These are phyloP conservation scores for Thamnophis elegans DNA, from an alignment of 2,797 vertebrate species.

Conservation along the genomic window DNA sequence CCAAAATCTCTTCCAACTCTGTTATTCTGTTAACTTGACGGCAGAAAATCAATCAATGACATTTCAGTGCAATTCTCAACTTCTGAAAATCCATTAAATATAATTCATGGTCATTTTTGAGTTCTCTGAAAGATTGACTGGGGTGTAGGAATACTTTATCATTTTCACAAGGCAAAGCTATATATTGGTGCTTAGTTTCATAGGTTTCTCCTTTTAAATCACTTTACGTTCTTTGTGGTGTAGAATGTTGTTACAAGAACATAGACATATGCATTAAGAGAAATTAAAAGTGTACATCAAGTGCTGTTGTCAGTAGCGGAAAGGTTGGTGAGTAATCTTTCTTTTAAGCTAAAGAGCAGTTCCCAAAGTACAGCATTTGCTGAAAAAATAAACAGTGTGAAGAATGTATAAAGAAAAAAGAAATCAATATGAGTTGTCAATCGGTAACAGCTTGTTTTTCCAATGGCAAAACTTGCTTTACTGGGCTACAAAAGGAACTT, in stretches of 20 bases:
- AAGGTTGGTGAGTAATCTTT: background rate
- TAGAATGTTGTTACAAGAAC: background rate
- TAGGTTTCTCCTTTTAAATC: background rate
- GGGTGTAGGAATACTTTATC: background rate
- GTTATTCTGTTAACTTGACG: background rate
- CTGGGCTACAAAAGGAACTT: conserved; percentile 40
- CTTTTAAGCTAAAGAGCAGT: conserved; percentile 4
- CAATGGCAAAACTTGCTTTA: background rate
- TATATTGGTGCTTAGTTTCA: background rate
- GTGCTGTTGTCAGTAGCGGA: background rate
- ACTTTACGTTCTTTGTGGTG: background rate
- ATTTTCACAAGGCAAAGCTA: background rate
- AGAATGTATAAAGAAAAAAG: background rate
- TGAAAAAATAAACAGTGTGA: background rate
- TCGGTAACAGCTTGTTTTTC: conserved; percentile 11
- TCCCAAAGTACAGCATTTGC: background rate
- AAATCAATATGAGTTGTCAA: conserved; percentile 13
- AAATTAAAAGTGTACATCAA: background rate
- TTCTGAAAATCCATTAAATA: background rate
- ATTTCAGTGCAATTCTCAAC: background rate
- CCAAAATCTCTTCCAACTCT: no score
- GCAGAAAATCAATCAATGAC: background rate
- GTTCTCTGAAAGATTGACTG: background rate
- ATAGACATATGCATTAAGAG: background rate
- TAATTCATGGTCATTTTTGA: background rate